Evolutionary conservation across 2,797 vertebrate genomes (phyloP).

Genomic region (Sebastes minor): DNA sequence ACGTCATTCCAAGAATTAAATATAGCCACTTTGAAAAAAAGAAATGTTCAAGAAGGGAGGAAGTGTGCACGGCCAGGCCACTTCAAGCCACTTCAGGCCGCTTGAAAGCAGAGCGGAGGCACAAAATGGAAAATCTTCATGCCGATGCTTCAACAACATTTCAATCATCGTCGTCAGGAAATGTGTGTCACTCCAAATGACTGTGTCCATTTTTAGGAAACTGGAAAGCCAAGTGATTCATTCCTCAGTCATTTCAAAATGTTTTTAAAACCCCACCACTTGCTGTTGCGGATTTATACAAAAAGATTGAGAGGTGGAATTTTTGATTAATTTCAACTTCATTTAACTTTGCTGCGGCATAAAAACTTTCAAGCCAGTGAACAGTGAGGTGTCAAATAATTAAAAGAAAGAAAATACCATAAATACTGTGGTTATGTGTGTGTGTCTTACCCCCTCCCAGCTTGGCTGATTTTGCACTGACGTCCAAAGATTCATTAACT

Average conservation of each 20-base stretch:
- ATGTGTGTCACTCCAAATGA: conserved; percentile 36
- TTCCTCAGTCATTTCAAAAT: conserved; percentile 3
- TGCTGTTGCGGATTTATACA: not conserved
- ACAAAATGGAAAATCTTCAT: conserved; percentile 55
- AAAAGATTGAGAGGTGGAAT: conserved; percentile 12
- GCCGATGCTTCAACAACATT: conserved; percentile 26
- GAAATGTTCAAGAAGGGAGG: conserved; percentile 11
- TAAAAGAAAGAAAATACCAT: not conserved
- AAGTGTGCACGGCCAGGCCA: conserved; percentile 24
- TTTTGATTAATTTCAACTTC: conserved; percentile 6
- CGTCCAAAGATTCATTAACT: conserved; percentile 94
- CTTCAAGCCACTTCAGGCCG: conserved; percentile 26
- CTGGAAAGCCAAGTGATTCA: conserved; percentile 13
- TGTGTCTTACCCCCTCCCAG: conserved; percentile 94
- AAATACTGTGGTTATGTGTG: not conserved
- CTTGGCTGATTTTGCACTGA: conserved; percentile 97
- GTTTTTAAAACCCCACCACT: not conserved
- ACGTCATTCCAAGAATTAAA: conserved; percentile 39
- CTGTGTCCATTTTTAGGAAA: conserved; percentile 13
- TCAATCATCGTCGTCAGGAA: conserved; percentile 45
- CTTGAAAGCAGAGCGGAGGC: conserved; percentile 19
- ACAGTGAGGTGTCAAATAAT: not conserved
- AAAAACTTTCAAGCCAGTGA: not conserved
- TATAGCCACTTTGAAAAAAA: conserved; percentile 5
- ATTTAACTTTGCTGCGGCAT: not conserved